A percentile compares a stretch with the other conserved stretches of the same genome.
Evolutionary conservation across 2,797 vertebrate species (phyloP).

Genomic region (Gobio occitaniae): DNA sequence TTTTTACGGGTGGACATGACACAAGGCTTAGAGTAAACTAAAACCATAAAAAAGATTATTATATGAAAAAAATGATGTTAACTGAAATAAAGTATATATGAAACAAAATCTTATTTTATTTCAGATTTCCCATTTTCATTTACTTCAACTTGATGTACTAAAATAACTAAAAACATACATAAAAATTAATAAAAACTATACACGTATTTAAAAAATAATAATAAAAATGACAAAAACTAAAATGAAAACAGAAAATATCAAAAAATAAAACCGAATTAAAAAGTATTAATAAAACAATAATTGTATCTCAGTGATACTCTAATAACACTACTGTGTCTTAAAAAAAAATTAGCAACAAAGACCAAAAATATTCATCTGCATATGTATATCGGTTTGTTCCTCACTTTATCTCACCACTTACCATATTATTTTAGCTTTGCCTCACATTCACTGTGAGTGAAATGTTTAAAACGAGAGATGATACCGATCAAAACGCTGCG

Average conservation of each 20-base stretch:
- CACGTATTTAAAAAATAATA: no score
- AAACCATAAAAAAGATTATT: neutral
- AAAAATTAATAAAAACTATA: neutral
- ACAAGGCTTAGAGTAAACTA: neutral
- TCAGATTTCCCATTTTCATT: neutral
- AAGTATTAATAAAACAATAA: neutral
- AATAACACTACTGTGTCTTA: neutral
- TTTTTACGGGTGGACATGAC: neutral
- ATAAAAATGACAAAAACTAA: neutral
- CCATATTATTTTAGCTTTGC: neutral
- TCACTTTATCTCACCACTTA: slow-evolving; percentile 1
- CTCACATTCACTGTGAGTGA: slow-evolving; percentile 1
- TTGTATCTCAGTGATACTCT: neutral
- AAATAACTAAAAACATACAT: no score
- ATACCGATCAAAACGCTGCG: slow-evolving; percentile 18
- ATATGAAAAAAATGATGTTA: neutral
- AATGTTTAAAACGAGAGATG: slow-evolving; percentile 31
- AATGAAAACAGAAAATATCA: neutral
- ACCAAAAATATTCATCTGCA: neutral
- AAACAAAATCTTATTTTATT: neutral
- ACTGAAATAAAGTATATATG: neutral
- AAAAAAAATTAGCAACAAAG: no score
- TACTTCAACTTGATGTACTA: neutral
- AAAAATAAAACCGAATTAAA: neutral
- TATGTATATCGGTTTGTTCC: neutral